A percentile compares a stretch with the other conserved stretches of the same genome.
Conservation (phyloP, 2,797 vertebrate species). For the Stomatorhinus walkeri region DNA sequence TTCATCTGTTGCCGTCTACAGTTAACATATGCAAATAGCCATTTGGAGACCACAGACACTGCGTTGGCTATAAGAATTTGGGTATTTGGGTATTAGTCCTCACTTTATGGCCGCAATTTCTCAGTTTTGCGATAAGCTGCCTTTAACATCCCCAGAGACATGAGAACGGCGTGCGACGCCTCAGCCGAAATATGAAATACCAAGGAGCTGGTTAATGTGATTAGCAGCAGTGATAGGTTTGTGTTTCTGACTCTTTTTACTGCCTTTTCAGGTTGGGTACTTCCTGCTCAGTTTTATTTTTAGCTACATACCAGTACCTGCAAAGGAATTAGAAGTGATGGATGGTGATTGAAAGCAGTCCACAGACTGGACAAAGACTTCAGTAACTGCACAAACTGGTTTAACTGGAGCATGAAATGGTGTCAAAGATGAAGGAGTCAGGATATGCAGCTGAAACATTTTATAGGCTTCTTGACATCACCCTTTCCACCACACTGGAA, state of each 20-base stretch:
- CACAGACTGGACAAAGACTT: neutral
- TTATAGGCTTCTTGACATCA: neutral
- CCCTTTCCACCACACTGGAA: neutral
- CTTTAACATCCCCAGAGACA: neutral
- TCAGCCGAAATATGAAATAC: neutral
- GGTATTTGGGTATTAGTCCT: neutral
- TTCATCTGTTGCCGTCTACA: neutral
- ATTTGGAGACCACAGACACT: neutral
- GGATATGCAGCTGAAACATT: neutral
- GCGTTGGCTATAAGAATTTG: neutral
- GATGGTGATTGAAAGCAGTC: neutral
- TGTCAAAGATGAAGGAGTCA: neutral
- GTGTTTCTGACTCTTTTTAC: neutral
- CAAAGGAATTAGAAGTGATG: conserved; percentile 3
- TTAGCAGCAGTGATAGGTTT: neutral
- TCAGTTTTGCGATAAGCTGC: conserved; percentile 5
- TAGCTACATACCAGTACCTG: neutral
- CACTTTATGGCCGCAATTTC: neutral
- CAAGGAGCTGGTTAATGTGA: neutral
- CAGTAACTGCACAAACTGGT: neutral
- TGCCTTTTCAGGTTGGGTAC: neutral
- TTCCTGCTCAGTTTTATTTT: neutral
- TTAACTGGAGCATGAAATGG: neutral
- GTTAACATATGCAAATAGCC: conserved; percentile 3
- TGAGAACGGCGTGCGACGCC: neutral